Conservation (phyloP, 2,888 invertebrate species). For the Agonopterix alstromeriana region DNA sequence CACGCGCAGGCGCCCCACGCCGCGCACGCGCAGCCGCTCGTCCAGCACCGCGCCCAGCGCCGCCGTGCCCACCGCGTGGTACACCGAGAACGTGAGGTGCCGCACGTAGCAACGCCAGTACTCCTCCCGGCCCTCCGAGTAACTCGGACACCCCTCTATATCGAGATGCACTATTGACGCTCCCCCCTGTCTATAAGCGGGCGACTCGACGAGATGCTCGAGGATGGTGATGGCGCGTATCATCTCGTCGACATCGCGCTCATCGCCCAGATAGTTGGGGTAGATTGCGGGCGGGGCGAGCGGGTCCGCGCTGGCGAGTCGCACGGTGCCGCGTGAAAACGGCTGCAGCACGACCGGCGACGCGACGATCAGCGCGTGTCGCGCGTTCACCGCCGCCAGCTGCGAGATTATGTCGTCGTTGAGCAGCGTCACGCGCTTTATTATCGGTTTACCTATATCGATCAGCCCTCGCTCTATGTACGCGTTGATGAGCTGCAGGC, state of each 20-base stretch:
- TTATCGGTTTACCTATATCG: slow-evolving; percentile 11
- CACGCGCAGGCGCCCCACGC: background rate
- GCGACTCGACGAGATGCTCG: slow-evolving; percentile 28
- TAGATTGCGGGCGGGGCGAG: slow-evolving; percentile 27
- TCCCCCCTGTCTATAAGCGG: slow-evolving; percentile 18
- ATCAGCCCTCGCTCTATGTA: slow-evolving; percentile 28
- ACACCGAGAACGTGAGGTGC: slow-evolving; percentile 41
- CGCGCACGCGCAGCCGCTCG: slow-evolving; percentile 1
- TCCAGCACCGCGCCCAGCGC: slow-evolving; percentile 37
- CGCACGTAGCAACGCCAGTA: slow-evolving; percentile 52
- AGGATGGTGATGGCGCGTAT: slow-evolving; percentile 30
- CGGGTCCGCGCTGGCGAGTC: slow-evolving; percentile 33
- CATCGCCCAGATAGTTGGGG: slow-evolving; percentile 38
- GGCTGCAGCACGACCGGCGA: slow-evolving; percentile 37
- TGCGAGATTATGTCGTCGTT: slow-evolving; percentile 26
- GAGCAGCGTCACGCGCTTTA: slow-evolving; percentile 18
- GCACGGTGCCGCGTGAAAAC: slow-evolving; percentile 33
- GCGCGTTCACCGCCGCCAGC: slow-evolving; percentile 23
- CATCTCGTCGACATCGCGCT: slow-evolving; percentile 33
- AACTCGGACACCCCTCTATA: slow-evolving; percentile 33
- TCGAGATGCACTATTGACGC: slow-evolving; percentile 26
- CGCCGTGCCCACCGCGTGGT: slow-evolving; percentile 43
- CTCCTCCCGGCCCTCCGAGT: slow-evolving; percentile 21
- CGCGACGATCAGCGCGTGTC: slow-evolving; percentile 26
- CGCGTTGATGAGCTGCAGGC: slow-evolving; percentile 34